phyloP scores from a whole-genome alignment of 2,113 vertebrate species.

The Axis porcinus region DNA sequence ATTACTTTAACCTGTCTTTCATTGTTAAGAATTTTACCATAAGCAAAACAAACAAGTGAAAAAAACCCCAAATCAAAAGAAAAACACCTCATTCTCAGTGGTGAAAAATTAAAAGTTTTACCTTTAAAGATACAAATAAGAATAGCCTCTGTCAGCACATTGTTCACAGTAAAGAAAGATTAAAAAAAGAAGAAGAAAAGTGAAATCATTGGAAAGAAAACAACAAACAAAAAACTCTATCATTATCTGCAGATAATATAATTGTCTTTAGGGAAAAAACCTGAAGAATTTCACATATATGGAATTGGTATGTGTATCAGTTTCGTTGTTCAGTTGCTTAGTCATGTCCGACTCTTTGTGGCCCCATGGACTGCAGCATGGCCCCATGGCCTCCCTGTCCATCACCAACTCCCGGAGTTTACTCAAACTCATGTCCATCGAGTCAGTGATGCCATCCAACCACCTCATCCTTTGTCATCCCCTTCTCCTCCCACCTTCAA shows the following conservation, averaged over 20 bases:
- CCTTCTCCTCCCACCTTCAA: background rate
- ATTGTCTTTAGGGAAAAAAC: background rate
- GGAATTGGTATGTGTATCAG: background rate
- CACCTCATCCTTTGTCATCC: background rate
- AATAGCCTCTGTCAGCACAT: background rate
- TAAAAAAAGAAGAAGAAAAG: background rate
- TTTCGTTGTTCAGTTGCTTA: background rate
- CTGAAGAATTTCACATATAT: background rate
- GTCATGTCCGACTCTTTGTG: background rate
- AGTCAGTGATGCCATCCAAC: background rate
- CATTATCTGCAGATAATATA: background rate
- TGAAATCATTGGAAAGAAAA: background rate
- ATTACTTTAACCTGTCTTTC: background rate
- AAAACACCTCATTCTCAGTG: background rate
- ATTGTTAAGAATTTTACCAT: background rate
- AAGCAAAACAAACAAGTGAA: background rate
- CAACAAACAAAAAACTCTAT: background rate
- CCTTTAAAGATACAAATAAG: background rate
- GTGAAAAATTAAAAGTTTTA: background rate
- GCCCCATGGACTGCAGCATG: background rate
- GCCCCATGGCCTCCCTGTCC: background rate
- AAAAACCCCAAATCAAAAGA: background rate
- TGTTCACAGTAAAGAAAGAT: background rate
- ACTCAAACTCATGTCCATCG: background rate
- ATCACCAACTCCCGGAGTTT: background rate